Evolutionary conservation across 2,113 vertebrate genomes (phyloP).

Genomic region (Vireo altiloquus): DNA sequence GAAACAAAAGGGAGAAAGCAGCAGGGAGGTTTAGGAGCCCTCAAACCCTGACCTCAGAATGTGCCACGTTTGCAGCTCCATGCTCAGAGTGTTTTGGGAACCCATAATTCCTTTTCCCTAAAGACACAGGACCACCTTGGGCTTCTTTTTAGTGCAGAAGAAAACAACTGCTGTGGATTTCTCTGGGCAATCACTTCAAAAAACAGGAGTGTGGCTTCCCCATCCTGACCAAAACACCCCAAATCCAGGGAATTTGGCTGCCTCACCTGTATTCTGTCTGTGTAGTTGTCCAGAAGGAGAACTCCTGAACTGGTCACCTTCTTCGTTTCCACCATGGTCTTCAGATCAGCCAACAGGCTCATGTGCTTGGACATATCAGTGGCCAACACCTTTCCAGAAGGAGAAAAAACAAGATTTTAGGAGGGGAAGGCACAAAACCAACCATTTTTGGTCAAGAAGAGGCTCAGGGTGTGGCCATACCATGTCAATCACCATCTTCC

Average conservation of each 20-base stretch:
- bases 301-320: conserved; percentile 98
- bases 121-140: neutral
- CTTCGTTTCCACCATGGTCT: conserved; percentile 99
- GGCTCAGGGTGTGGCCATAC: conserved; percentile 41
- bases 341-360: conserved; percentile 93
- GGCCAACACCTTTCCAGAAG: conserved; percentile 84
- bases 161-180: neutral
- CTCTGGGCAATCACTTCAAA: neutral
- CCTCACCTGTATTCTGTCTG: conserved; percentile 93
- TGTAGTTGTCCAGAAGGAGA: conserved; percentile 94
- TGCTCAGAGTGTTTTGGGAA: neutral
- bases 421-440: neutral
- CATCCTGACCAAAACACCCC: neutral
- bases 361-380: conserved; percentile 99
- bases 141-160: neutral
- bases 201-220: neutral
- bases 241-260: accelerated
- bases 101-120: neutral
- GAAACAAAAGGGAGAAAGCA: neutral
- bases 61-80: accelerated
- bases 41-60: neutral
- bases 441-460: neutral
- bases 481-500: conserved; percentile 99
- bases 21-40: neutral
- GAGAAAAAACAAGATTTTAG: neutral